A percentile compares a stretch with the other conserved stretches of the same genome.
These are phyloP conservation scores for Penaeus vannamei DNA, from an alignment of 1,140 invertebrate species.

Conservation along the genomic window DNA sequence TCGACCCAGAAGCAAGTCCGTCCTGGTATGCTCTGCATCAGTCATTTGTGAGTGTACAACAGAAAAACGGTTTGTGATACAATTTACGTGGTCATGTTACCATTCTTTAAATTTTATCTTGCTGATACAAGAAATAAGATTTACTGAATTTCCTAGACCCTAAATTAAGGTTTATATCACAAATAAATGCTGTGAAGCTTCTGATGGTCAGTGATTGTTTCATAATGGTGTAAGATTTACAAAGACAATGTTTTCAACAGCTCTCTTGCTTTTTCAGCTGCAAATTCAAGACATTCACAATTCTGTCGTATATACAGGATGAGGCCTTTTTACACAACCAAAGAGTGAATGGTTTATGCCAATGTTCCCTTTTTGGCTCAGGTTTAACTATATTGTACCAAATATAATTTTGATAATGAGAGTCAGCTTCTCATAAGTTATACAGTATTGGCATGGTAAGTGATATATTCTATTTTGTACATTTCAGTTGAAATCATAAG, in stretches of 20 bases:
- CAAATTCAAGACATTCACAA: no score
- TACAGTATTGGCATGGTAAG: constrained; percentile 33
- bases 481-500: constrained; percentile 7
- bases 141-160: no score
- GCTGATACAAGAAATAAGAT: no score
- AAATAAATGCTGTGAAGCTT: no score
- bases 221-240: no score
- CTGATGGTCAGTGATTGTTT: no score
- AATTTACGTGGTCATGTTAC: not conserved
- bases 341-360: constrained; percentile 57
- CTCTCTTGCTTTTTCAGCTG: no score
- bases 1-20: constrained; percentile 53
- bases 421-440: not conserved
- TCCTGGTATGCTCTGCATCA: constrained; percentile 55
- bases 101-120: not conserved
- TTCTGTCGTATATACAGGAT: constrained; percentile 20
- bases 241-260: no score
- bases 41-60: constrained; percentile 34
- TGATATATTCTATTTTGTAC: constrained; percentile 27
- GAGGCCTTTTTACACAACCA: constrained; percentile 55
- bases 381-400: constrained; percentile 54
- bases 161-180: no score
- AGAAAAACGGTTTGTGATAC: not conserved
- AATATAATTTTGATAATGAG: constrained; percentile 47
- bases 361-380: constrained; percentile 63